Base-by-base conservation (phyloP, 2,797 vertebrate genomes). In the Nasua narica region DNA sequence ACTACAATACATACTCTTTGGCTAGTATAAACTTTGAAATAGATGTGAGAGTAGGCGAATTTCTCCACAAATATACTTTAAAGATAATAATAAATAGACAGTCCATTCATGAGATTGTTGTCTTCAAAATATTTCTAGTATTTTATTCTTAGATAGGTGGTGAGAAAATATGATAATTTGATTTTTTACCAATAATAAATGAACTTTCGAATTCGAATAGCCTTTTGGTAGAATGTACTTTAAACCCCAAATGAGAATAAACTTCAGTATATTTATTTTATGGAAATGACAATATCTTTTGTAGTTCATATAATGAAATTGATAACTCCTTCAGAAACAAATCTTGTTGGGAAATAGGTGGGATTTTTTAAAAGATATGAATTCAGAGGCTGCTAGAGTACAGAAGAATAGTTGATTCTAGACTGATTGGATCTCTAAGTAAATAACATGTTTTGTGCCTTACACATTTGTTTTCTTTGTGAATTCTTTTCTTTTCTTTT, bases 31-130 rank as follows among this genome's bases (percentile, higher is more conserved):
- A 76, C 43, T 52, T 95, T 79, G 69, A 72, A 94, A 93, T 60
- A 87, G 16, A 72, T 87, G 12, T 81, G 37, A 89, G 2, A 94
- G 25, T 16, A 67, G 14, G 86, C n/a, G 37, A 3, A 1, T 87
- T 97, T 94, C 56, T 96, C 35, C 95, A 48, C 3, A 94, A 92
- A 54, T 62, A 81, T 67, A 37, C 9, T 91, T 95, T 52, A 40
- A 90, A 93, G 60, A 56, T 90, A 74, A 88, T 46, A 95, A 79
- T 72, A 8, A 19, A 21, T 74, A 27, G 16, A 25, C 5, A 48
- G 13, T 90, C 35, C 76, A 92, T 87, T 48, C 27, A 35, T 86
- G 37, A 85, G 18, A 90, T 89, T 83, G n/a, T 56, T 94, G 43
- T 37, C 35, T 58, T 88, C 29, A 93, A 79, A 93, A 79, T 43